Base-by-base conservation (phyloP, 2,888 invertebrate species). In the Pantelozetes paolii region DNA sequence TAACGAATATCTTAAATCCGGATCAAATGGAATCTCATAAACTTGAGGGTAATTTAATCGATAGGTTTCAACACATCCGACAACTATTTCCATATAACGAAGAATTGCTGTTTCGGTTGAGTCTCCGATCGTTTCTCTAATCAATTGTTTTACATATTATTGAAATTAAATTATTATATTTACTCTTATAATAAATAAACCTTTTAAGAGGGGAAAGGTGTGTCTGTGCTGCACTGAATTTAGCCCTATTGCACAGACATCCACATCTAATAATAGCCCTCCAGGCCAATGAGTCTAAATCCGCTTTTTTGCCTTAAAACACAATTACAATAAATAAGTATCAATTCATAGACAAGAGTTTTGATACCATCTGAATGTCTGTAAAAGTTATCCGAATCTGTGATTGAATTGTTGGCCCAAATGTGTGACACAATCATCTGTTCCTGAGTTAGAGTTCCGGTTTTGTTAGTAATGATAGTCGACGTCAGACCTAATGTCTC, bases 381-480 rank as follows among this genome's bases (percentile, higher is more conserved):
- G n/a, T 62, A 36, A n/a, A 71, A 20, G 20, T 71, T 74, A 2
- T 74, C 74, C 11, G 74, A 59, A 26, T 74, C 74, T 15, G 74
- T 42, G 11, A 74, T 74, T 26, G 48, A 28, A 36, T 74, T 54
- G 23, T 74, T 71, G 30, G 20, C 57, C 83, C 83, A 84, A 81
- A 84, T 81, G 78, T 85, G 84, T 45, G 85, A 84, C 40, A 85
- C 84, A 9, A 84, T 85, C 84, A 85, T 85, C 76, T 83, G 79
- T 81, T 86, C 85, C 79, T 86, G 85, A 42, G 86, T 85, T 75
- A 86, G 26, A 0, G 89, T 89, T 15, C 90, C 90, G 0, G 89
- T 90, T 82, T 90, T 90, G 80, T 90, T 89, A 0, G 90, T 90
- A 82, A 90, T 91, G 79, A 90, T 90, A 73, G 88, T 88, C 0